Evolutionary conservation across 2,113 vertebrate species (phyloP).

Genomic region (Silurus glanis): DNA sequence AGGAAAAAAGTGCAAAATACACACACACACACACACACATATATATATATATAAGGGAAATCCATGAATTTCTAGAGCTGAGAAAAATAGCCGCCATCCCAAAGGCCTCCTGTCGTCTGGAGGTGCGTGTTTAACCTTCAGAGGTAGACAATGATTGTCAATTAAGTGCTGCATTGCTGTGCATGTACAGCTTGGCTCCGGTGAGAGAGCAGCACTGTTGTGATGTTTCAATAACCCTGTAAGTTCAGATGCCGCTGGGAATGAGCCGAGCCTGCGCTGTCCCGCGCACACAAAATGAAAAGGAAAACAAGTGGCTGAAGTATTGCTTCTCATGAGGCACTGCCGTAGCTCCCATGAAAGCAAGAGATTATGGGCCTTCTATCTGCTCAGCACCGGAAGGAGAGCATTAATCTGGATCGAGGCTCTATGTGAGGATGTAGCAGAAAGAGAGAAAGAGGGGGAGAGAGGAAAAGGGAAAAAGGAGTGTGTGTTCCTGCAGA

Average conservation of each 20-base stretch:
- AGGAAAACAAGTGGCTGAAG: conserved; percentile 74
- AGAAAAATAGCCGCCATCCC: conserved; percentile 66
- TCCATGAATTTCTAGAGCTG: conserved; percentile 53
- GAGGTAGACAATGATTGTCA: conserved; percentile 74
- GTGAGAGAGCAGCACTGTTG: conserved; percentile 55
- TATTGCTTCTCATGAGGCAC: conserved; percentile 60
- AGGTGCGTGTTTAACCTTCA: conserved; percentile 71
- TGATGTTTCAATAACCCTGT: conserved; percentile 76
- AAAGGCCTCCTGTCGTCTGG: conserved; percentile 65
- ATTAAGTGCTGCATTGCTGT: conserved; percentile 71
- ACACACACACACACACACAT: too few species aligned
- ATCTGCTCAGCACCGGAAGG: conserved; percentile 60
- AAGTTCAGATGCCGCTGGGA: conserved; percentile 76
- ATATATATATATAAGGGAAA: not conserved
- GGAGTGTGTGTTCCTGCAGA: conserved; percentile 38
- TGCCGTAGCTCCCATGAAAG: conserved; percentile 64
- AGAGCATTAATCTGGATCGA: conserved; percentile 68
- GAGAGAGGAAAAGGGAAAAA: not conserved
- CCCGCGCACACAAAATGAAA: conserved; percentile 73
- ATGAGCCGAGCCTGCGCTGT: conserved; percentile 70
- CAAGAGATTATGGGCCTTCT: conserved; percentile 69
- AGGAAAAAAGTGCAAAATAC: not conserved
- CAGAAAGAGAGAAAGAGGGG: conserved; percentile 32
- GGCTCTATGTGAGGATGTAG: conserved; percentile 63
- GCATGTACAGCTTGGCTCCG: conserved; percentile 61